Evolutionary conservation across 2,797 vertebrate species (phyloP).

Genomic region (Thalassophryne amazonica): DNA sequence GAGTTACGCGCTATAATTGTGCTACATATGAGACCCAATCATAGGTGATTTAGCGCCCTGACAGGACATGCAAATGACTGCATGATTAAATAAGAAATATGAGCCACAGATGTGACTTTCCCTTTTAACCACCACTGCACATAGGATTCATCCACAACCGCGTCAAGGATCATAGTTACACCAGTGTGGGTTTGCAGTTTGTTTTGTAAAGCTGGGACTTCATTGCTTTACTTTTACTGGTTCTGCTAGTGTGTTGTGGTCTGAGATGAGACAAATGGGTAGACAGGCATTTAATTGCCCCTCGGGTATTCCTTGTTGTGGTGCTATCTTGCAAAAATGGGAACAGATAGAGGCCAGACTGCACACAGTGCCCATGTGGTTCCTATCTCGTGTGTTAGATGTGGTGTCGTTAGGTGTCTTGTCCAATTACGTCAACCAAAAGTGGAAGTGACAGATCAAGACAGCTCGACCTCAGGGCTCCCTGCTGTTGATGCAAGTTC

Average conservation of each 20-base stretch:
- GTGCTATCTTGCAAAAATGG: constrained; percentile 24
- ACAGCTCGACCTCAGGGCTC: neutral
- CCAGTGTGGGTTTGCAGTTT: constrained; percentile 20
- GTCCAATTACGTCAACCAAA: constrained; percentile 37
- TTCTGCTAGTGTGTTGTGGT: neutral
- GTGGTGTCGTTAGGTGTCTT: constrained; percentile 48
- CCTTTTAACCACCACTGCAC: constrained; percentile 6
- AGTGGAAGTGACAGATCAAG: constrained; percentile 37
- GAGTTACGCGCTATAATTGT: constrained; percentile 22
- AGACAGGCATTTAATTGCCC: constrained; percentile 21
- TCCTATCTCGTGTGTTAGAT: constrained; percentile 33
- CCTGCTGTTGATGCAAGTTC: constrained; percentile 7
- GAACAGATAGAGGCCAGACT: constrained; percentile 33
- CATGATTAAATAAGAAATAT: constrained; percentile 43
- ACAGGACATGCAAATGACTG: constrained; percentile 28
- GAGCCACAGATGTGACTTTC: constrained; percentile 39
- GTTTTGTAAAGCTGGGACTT: constrained; percentile 20
- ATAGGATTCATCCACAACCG: constrained; percentile 5
- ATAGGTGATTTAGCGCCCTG: constrained; percentile 47
- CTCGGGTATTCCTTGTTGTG: constrained; percentile 19
- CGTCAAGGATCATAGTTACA: constrained; percentile 11
- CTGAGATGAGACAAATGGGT: constrained; percentile 13
- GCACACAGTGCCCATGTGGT: constrained; percentile 28
- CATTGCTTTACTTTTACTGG: constrained; percentile 12
- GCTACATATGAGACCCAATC: constrained; percentile 39